These are phyloP conservation scores for Rousettus leschenaultii DNA, from an alignment of 2,113 vertebrate genomes.

Conservation along the genomic window DNA sequence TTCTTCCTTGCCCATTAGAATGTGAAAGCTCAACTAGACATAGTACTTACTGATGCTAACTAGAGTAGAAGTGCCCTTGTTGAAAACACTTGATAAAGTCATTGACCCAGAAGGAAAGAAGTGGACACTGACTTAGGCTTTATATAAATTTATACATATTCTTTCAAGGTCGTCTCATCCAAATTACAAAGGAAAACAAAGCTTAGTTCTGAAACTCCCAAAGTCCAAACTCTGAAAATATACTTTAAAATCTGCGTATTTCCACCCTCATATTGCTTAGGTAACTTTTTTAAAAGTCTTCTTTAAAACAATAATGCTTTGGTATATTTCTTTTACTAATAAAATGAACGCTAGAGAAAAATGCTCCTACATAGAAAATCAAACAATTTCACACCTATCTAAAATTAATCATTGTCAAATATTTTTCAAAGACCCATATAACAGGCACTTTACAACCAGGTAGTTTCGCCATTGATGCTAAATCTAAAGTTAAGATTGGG, in stretches of 20 bases:
- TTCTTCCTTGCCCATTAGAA: background rate
- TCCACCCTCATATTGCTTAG: background rate
- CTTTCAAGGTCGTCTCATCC: background rate
- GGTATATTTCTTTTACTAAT: background rate
- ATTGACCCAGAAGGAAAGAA: background rate
- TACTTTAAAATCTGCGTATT: background rate
- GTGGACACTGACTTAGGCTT: background rate
- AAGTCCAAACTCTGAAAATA: background rate
- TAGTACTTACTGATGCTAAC: background rate
- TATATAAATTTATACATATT: background rate
- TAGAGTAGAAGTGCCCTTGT: background rate
- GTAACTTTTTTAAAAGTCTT: background rate
- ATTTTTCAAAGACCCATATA: background rate
- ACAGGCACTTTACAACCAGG: background rate
- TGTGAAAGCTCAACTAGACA: background rate
- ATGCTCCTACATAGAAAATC: background rate
- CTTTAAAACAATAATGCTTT: conserved; percentile 13
- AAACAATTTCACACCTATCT: background rate
- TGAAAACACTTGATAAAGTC: background rate
- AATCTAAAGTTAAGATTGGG: background rate
- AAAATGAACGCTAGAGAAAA: background rate
- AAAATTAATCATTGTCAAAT: conserved; percentile 3
- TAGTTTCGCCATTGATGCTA: background rate
- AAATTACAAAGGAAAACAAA: conserved; percentile 18
- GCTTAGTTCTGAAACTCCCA: background rate